phyloP scores from a whole-genome alignment of 2,797 vertebrate species.

The Myiotriccus ornatus region DNA sequence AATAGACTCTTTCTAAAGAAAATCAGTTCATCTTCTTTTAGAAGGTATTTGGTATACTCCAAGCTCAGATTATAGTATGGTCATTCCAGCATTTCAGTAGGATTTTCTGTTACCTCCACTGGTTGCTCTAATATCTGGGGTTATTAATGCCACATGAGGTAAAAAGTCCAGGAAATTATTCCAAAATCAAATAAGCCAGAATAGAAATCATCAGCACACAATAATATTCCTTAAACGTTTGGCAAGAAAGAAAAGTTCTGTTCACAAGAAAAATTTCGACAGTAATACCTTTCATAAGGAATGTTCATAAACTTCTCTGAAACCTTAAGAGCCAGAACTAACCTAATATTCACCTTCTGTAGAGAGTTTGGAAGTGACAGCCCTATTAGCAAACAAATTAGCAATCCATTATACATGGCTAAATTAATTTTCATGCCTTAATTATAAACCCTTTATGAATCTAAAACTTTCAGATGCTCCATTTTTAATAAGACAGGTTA shows the following conservation, averaged over 20 bases:
- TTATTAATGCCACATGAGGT: not conserved
- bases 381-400: conserved; percentile 52
- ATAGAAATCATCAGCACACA: not conserved
- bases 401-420: not conserved
- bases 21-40: not conserved
- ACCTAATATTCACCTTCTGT: conserved; percentile 31
- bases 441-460: conserved; percentile 16
- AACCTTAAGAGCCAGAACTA: conserved; percentile 1
- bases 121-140: not conserved
- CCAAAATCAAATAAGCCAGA: not conserved
- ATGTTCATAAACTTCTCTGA: not conserved
- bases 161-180: not conserved
- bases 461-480: not conserved
- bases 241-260: not conserved
- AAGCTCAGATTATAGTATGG: not conserved
- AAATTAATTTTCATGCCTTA: conserved; percentile 40
- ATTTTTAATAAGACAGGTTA: not conserved
- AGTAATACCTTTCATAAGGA: not conserved
- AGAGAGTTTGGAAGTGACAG: conserved; percentile 13
- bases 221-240: not conserved
- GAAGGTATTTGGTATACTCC: not conserved
- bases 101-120: not conserved
- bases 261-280: not conserved
- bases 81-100: not conserved
- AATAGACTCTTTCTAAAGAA: not conserved